Evolutionary conservation across 1,140 invertebrate species (phyloP).

Genomic region (Antheraea pernyi): DNA sequence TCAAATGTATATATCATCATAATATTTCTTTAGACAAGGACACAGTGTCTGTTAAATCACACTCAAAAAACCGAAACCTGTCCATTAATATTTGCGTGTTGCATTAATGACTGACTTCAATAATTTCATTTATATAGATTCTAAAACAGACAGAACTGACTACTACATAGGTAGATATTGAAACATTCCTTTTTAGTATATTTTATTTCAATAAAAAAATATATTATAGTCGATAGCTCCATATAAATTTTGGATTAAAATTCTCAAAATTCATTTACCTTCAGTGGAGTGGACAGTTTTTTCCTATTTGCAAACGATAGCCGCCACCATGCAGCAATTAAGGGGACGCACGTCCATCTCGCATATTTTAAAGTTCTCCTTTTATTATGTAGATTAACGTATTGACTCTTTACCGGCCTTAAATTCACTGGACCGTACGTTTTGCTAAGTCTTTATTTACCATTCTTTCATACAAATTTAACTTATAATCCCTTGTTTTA

Average conservation of each 20-base stretch:
- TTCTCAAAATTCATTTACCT: slow-evolving; percentile 58
- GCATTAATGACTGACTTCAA: no score
- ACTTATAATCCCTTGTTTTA: background rate
- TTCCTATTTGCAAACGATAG: slow-evolving; percentile 74
- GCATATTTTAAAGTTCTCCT: slow-evolving; percentile 68
- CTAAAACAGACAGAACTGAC: no score
- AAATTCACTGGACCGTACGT: slow-evolving; percentile 39
- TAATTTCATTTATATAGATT: no score
- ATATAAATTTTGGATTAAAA: slow-evolving; percentile 40
- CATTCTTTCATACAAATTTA: background rate
- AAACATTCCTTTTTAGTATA: no score
- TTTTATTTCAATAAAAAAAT: background rate
- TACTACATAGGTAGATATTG: no score
- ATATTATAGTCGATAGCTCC: slow-evolving; percentile 31
- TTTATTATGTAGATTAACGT: slow-evolving; percentile 73
- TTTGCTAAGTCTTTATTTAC: slow-evolving; percentile 18
- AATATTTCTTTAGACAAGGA: no score
- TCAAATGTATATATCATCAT: no score
- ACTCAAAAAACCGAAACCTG: no score
- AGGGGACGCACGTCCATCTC: slow-evolving; percentile 43
- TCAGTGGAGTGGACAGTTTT: slow-evolving; percentile 70
- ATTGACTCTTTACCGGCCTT: slow-evolving; percentile 58
- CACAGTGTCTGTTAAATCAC: no score
- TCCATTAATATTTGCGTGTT: no score
- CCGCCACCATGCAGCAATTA: slow-evolving; percentile 62